Percentiles rank a stretch among this genome's conserved stretches.
These are phyloP conservation scores for Austrolebias charrua DNA, from an alignment of 2,797 vertebrate species.

Conservation along the genomic window DNA sequence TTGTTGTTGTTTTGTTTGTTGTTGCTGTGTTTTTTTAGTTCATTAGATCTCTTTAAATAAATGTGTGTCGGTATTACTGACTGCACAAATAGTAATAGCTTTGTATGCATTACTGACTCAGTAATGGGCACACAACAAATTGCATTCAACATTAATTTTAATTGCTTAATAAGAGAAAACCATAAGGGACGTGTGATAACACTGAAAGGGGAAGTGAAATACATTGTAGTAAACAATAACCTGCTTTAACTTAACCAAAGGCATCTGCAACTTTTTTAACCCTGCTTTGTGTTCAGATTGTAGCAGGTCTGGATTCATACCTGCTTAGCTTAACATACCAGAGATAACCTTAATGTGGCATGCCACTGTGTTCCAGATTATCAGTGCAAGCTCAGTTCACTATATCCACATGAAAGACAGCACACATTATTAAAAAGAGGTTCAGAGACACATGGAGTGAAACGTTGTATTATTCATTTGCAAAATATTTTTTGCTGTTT, in stretches of 20 bases:
- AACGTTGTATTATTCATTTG: background rate
- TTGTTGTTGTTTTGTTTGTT: too few relatives aligned
- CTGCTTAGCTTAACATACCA: slow-evolving; percentile 38
- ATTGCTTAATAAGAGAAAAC: background rate
- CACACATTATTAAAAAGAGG: slow-evolving; percentile 15
- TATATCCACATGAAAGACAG: slow-evolving; percentile 5
- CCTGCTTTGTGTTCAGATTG: background rate
- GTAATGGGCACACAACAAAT: too few relatives aligned
- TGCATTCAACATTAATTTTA: slow-evolving; percentile 1
- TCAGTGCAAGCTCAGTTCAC: slow-evolving; percentile 25
- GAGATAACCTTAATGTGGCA: slow-evolving; percentile 7
- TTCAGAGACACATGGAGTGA: slow-evolving; percentile 6
- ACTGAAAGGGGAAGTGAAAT: background rate
- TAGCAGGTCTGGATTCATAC: slow-evolving; percentile 41
- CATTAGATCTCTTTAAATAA: too few relatives aligned
- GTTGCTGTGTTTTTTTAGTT: too few relatives aligned
- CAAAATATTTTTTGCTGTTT: background rate
- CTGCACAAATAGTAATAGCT: too few relatives aligned
- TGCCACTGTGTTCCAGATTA: slow-evolving; percentile 7
- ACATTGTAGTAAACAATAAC: background rate
- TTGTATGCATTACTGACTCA: too few relatives aligned
- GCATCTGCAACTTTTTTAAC: background rate
- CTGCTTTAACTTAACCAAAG: slow-evolving; percentile 4
- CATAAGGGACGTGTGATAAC: background rate
- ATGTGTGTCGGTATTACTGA: too few relatives aligned